Evolutionary conservation across 1,140 invertebrate genomes (phyloP), one percentile per base, ranked within the genome.

Genomic region (Oppia nitens): DNA sequence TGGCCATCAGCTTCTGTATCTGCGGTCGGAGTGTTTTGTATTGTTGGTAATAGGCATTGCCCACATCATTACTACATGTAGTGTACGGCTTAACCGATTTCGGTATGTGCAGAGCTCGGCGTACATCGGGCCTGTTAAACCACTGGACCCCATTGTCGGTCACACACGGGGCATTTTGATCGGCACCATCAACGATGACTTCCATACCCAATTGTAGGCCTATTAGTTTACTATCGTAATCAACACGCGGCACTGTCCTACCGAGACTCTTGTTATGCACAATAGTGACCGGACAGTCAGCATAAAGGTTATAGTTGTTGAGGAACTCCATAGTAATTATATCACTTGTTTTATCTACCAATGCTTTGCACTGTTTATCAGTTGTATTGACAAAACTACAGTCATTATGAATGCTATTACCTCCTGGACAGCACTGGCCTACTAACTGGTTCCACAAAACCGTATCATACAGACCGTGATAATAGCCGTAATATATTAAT

Each of bases 401-500:
- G 2, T 17, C 50, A 17, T 56, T 17, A n/a, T n/a, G n/a, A n/a
- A n/a, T n/a, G n/a, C 6, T 32, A 20, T 28, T 3, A 24, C 23
- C 52, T 3, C 26, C n/a, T 17, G 50, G 2, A 56, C 61, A 62
- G 32, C 61, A 62, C 20, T 17, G 14, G 26, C 24, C 25, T 12
- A 53, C 6, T 1, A 61, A 21, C 27, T 40, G 6, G 14, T 32
- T 32, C 61, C 61, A 62, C 12, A 47, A 11, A n/a, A 1, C 24
- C 26, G 69, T 64, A 49, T 70, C 73, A 59, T 73, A 64, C 17
- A 78, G 66, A 55, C 76, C 77, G 66, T 77, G 75, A 65, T 73
- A 76, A 57, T 75, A 76, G 24, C 68, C 73, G 66, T 77, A 75
- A 60, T 76, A 71, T 17, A 78, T 65, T 21, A 71, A 59, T 2